Evolutionary conservation across 1,140 invertebrate species (phyloP), one percentile per base, ranked within the genome.

Genomic region (Delia radicum): DNA sequence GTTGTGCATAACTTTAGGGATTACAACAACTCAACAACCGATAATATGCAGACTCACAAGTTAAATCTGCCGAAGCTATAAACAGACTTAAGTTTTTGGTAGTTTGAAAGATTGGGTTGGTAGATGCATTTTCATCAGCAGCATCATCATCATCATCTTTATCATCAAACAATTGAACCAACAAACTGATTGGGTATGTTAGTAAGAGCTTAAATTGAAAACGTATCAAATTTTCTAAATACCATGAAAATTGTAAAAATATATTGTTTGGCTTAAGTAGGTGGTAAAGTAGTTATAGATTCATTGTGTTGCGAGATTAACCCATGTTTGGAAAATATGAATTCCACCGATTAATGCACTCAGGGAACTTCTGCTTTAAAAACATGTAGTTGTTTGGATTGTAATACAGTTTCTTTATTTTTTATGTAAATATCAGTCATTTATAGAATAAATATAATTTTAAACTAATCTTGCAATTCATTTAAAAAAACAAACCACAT

Each of bases 1-100:
- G 2, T 21, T 55, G n/a, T 55, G 74, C 74, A 75, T 75, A 75
- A 75, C 74, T 75, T 67, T 33, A 61, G 74, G 48, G 74, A 75
- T 75, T 75, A 75, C 74, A 75, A 61, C 29, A 48, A 55, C 21
- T 33, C 65, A 69, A 69, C 65, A 69, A 33, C 29, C 29, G 65
- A 69, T 69, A 33, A 69, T 69, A 69, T 69, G 31, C 29, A 69
- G 65, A 69, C 31, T 69, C 31, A 33, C 29, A 69, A 69, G 18
- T 33, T 33, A 21, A 29, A 33, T 42, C 28, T 65, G 74, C 27
- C 62, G 73, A 28, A 73, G 26, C 18, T 15, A 37, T 62, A 37
- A 73, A 62, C 65, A 77, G 5, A 74, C 29, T 26, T 28, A 71
- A 26, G n/a, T n/a, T n/a, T n/a, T n/a, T n/a, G n/a, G n/a, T n/a